Conservation (phyloP, 92 coral and sea anemone species). For the Siderastrea radians region DNA sequence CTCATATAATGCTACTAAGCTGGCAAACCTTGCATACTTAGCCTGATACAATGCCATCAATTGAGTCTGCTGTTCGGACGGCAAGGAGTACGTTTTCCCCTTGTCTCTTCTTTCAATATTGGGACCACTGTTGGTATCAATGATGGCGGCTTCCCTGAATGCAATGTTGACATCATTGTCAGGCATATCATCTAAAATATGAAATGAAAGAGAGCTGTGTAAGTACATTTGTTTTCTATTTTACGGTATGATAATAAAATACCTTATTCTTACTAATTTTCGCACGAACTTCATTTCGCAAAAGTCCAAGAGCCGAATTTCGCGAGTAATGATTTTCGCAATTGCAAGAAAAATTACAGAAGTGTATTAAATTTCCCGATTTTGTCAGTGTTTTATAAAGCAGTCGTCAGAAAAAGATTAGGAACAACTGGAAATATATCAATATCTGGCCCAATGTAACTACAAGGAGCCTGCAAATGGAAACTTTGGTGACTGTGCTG, state of each 20-base stretch:
- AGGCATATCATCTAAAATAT: neutral
- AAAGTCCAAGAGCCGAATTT: too few relatives aligned
- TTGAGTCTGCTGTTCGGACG: neutral
- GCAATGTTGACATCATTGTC: conserved; percentile 6
- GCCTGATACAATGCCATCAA: neutral
- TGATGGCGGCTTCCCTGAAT: conserved; percentile 2
- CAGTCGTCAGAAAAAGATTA: too few relatives aligned
- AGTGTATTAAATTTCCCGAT: too few relatives aligned
- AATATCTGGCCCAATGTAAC: too few relatives aligned
- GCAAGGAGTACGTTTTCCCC: conserved; percentile 12
- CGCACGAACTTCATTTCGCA: too few relatives aligned
- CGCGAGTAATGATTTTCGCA: too few relatives aligned
- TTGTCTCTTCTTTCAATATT: conserved; percentile 11
- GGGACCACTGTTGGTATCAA: neutral
- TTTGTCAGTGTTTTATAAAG: too few relatives aligned
- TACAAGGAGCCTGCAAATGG: too few relatives aligned
- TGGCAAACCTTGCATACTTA: neutral
- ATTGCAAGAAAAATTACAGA: too few relatives aligned
- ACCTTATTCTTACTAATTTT: too few relatives aligned
- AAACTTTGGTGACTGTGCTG: too few relatives aligned
- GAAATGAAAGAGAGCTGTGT: neutral
- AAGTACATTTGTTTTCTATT: neutral
- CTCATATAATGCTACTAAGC: conserved; percentile 11
- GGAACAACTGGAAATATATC: too few relatives aligned
- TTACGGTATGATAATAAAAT: neutral